Percentiles rank a stretch among this genome's conserved stretches.
phyloP scores from a whole-genome alignment of 2,888 invertebrate species.

The Epinotia ramella region DNA sequence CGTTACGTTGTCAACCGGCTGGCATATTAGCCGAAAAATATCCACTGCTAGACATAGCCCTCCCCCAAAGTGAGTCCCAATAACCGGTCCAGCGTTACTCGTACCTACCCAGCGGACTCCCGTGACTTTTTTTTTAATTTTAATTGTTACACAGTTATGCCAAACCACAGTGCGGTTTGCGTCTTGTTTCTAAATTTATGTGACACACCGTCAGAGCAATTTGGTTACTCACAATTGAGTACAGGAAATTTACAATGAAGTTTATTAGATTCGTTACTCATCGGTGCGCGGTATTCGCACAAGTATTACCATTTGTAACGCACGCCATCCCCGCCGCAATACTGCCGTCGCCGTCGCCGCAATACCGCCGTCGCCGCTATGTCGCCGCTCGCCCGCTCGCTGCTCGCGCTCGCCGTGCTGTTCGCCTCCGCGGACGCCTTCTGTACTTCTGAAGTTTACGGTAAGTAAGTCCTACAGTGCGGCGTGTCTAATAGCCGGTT shows the following conservation, averaged over 20 bases:
- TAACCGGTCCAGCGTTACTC: no score
- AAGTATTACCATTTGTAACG: background rate
- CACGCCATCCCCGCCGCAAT: background rate
- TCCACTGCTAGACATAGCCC: no score
- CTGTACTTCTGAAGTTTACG: background rate
- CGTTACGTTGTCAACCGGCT: no score
- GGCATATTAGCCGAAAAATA: no score
- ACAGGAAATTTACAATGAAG: background rate
- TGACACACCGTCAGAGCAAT: background rate
- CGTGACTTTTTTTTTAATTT: no score
- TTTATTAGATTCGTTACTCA: background rate
- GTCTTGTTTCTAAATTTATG: background rate
- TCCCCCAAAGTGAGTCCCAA: no score
- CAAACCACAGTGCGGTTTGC: no score
- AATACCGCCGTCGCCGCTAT: constrained; percentile 1
- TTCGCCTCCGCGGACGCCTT: background rate
- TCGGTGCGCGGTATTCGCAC: background rate
- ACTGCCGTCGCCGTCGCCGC: no score
- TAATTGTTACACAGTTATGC: no score
- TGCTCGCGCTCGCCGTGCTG: background rate
- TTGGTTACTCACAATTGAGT: background rate
- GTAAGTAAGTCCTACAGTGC: background rate
- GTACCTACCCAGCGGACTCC: no score
- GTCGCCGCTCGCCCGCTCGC: background rate
- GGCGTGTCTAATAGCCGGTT: no score